These are phyloP conservation scores for Polymixis lichenea DNA, from an alignment of 2,888 invertebrate species.

Conservation along the genomic window DNA sequence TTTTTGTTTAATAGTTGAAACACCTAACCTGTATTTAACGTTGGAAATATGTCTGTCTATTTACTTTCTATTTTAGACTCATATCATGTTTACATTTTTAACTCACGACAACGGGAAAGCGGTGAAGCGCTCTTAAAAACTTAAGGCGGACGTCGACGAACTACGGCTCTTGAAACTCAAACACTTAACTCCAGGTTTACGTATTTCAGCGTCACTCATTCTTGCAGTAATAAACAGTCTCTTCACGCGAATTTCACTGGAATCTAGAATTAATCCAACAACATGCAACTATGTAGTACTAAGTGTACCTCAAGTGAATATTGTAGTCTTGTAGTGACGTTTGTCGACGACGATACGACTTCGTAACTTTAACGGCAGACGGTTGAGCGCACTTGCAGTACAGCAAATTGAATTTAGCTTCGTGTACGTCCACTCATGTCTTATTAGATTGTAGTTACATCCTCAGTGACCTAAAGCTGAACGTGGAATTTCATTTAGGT, in stretches of 20 bases:
- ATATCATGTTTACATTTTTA: conserved; percentile 8
- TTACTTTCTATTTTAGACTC: not conserved
- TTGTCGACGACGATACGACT: conserved; percentile 51
- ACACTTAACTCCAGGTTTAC: conserved; percentile 38
- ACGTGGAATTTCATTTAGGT: not conserved
- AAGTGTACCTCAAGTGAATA: conserved; percentile 37
- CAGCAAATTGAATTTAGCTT: conserved; percentile 79
- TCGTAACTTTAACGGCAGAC: conserved; percentile 53
- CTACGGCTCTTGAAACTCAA: conserved; percentile 38
- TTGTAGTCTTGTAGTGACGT: conserved; percentile 24
- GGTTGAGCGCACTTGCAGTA: conserved; percentile 72
- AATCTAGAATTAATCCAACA: conserved; percentile 39
- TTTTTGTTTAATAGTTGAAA: not conserved
- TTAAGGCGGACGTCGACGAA: conserved; percentile 29
- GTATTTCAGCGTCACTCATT: conserved; percentile 50
- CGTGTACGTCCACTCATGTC: conserved; percentile 72
- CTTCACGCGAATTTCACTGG: conserved; percentile 20
- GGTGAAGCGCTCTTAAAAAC: conserved; percentile 46
- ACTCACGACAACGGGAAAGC: conserved; percentile 8
- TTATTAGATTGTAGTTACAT: conserved; percentile 65
- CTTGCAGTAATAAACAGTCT: conserved; percentile 46
- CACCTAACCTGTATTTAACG: not conserved
- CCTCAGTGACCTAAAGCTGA: conserved; percentile 11
- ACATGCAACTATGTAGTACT: conserved; percentile 32
- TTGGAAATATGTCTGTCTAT: conserved; percentile 1